Conservation (phyloP, 2,797 vertebrate species). For the Gadopsis marmoratus region DNA sequence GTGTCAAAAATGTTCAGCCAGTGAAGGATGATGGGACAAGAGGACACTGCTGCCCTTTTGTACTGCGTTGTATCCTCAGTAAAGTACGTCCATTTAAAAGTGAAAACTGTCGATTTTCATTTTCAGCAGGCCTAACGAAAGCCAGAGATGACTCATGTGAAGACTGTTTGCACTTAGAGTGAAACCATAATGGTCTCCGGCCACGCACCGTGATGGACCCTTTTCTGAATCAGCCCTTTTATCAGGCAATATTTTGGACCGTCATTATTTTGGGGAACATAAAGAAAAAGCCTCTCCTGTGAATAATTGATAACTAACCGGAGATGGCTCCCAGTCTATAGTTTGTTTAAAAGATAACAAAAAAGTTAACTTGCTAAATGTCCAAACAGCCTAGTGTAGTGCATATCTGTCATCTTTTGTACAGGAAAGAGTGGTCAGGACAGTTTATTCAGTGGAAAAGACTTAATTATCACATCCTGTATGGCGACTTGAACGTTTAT, state of each 20-base stretch:
- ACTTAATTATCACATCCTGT: constrained; percentile 2
- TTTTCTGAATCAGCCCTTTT: constrained; percentile 64
- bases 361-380: constrained; percentile 40
- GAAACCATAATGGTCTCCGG: constrained; percentile 55
- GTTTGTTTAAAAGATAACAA: constrained; percentile 45
- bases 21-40: constrained; percentile 24
- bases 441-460: constrained; percentile 2
- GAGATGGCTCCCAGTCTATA: constrained; percentile 40
- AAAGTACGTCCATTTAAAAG: constrained; percentile 28
- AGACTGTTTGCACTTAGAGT: constrained; percentile 64
- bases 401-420: constrained; percentile 10
- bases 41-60: constrained; percentile 17
- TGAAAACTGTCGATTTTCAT: constrained; percentile 50
- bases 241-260: constrained; percentile 56
- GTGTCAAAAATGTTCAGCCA: constrained; percentile 38
- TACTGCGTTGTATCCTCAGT: constrained; percentile 24
- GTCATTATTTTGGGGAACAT: constrained; percentile 69
- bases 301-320: constrained; percentile 69
- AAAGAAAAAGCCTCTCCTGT: constrained; percentile 61
- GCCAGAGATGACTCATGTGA: constrained; percentile 57
- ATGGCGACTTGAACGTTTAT: constrained; percentile 18
- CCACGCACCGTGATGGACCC: constrained; percentile 24
- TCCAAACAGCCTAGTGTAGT: background rate
- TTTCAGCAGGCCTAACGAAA: constrained; percentile 55
- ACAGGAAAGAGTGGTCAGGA: background rate